Base-by-base conservation (phyloP, 1,140 invertebrate genomes). In the Heliothis subflexa region DNA sequence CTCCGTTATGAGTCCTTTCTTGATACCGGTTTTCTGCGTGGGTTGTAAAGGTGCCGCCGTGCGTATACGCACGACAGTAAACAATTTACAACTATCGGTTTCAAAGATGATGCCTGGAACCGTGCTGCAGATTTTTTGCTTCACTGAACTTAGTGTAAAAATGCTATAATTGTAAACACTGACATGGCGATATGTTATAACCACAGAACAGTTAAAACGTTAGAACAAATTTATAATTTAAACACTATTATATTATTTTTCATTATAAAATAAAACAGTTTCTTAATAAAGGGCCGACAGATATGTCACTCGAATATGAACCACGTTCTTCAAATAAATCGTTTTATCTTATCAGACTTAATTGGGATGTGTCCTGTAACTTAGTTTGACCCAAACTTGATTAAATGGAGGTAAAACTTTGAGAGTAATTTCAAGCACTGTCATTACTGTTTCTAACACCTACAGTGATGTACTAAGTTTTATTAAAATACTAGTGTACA, bases 241-340 rank as follows among this genome's bases (percentile, higher is more conserved):
- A 33, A 33, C 33, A 33, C 33, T 33, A 5, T 33, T 7, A 33
- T 5, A 33, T 33, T 33, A 0, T 11, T 40, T 66, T 49, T 18
- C 13, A 12, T 25, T 25, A 49, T 68, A 50, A 25, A 50, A 7
- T 21, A 64, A 45, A 18, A 16, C n/a, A 40, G 3, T 12, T 57
- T 13, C 11, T 28, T 13, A 3, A 25, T 62, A 62, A 40, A 68
- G 47, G 13, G 16, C 9, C 21, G 18, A 68, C 47, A 50, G 16
- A 25, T 10, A 28, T 18, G 18, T 52, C 14, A 28, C 28, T 52
- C 9, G 3, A 52, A 68, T 52, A 47, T 68, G 21, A 68, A 28
- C 47, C 64, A 68, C 64, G 47, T 68, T 50, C 47, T 68, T 68
- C 10, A 52, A 52, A 68, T 68, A 68, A 68, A 68, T 68, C 50